Evolutionary conservation across 2,113 vertebrate species (phyloP), one percentile per base, ranked within the genome.

Genomic region (Barbus barbus): DNA sequence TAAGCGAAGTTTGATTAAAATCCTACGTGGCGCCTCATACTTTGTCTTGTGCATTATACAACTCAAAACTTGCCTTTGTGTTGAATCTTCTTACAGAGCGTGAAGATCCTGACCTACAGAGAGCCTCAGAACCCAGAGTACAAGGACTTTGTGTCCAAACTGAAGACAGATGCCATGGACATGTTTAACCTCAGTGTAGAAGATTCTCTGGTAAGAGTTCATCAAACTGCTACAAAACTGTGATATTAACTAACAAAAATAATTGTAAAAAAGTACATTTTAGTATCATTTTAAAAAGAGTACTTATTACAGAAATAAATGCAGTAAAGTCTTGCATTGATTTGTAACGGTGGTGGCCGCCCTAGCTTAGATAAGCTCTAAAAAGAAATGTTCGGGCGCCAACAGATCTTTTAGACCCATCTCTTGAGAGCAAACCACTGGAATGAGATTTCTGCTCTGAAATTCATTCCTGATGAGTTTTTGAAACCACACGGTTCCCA

Each of bases 51-150:
- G 14, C 74, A 56, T 28, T 28, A 26, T 18, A 6, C 8, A 74
- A 24, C 53, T 63, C 31, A n/a, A 38, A 36, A 28, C 65, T 46
- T 82, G 13, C 8, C 20, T 48, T 79, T 86, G 11, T 83, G 60
- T 67, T 61, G 12, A 67, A 65, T 65, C 41, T n/a, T n/a, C 38
- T 11, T 5, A 33, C 80, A 88, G 87, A 86, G n/a, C 16, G 87
- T 88, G n/a, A 88, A 88, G 71, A 88, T 88, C 56, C 33, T 88
- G 80, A 86, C 87, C 60, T 88, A 88, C 83, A 79, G 76, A 85
- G 87, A 88, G 41, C 87, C 87, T 4, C 87, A 88, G 61, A 88
- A 88, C 26, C 44, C 67, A 0, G 85, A 87, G 67, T 88, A 88
- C 38, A 81, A 86, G 63, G 9, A 60, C 5, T 88, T 88, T 28